phyloP scores from a whole-genome alignment of 2,888 invertebrate genomes.

The Drosophila subsilvestris region DNA sequence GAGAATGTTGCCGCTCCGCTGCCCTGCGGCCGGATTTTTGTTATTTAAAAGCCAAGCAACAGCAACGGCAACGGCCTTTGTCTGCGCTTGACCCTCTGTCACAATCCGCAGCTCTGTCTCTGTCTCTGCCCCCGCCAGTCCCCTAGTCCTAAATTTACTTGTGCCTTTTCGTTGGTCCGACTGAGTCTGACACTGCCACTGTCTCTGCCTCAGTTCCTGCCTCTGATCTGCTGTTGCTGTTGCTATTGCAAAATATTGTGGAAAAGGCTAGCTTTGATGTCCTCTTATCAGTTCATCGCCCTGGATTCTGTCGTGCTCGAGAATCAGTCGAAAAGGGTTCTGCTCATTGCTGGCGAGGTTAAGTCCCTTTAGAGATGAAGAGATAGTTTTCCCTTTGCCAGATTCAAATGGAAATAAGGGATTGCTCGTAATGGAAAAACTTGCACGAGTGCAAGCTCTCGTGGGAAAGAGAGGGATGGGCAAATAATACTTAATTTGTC shows the following conservation, averaged over 20 bases:
- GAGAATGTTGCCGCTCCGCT: conserved; percentile 25
- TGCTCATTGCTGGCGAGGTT: conserved; percentile 19
- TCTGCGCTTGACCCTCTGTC: conserved; percentile 65
- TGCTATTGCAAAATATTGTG: conserved; percentile 56
- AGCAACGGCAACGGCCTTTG: conserved; percentile 51
- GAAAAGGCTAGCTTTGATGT: conserved; percentile 65
- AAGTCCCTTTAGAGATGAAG: conserved; percentile 35
- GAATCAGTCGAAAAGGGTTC: conserved; percentile 51
- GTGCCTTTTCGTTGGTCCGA: conserved; percentile 40
- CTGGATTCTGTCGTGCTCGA: conserved; percentile 35
- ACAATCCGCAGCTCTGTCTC: conserved; percentile 14
- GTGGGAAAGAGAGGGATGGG: neutral
- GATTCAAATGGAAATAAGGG: conserved; percentile 9
- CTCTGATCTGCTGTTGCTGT: conserved; percentile 34
- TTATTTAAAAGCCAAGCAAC: conserved; percentile 61
- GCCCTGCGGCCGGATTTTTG: conserved; percentile 62
- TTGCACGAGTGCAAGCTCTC: neutral
- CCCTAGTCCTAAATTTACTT: conserved; percentile 41
- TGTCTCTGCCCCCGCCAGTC: conserved; percentile 6
- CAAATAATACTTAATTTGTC: neutral
- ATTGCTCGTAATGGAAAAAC: conserved; percentile 13
- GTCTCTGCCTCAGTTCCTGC: conserved; percentile 15
- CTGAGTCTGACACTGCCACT: conserved; percentile 4
- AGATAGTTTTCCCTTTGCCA: conserved; percentile 33
- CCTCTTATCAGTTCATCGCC: conserved; percentile 70